A percentile compares a stretch with the other conserved stretches of the same genome.
These are phyloP conservation scores for Imbricaverruca yamaguchii DNA, from an alignment of 2,888 invertebrate species.

Conservation along the genomic window DNA sequence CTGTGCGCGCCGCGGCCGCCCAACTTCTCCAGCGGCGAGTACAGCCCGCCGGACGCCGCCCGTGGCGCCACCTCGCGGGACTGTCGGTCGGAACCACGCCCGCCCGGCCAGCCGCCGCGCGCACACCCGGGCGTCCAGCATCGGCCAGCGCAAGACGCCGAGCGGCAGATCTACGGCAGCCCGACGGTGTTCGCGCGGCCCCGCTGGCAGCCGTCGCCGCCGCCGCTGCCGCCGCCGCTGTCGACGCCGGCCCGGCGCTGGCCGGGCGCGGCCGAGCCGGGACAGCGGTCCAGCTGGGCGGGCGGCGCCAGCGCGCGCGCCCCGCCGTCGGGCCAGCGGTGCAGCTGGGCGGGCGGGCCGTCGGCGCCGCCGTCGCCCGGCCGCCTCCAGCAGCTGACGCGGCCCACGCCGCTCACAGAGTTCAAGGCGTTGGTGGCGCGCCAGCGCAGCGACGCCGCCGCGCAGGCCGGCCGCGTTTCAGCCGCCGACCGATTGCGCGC, in stretches of 20 bases:
- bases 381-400: constrained; percentile 34
- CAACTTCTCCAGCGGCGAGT: constrained; percentile 6
- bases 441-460: constrained; percentile 30
- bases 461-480: constrained; percentile 31
- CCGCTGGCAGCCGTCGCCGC: not conserved
- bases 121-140: not conserved
- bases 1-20: constrained; percentile 12
- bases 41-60: not conserved
- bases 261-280: not conserved
- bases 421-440: constrained; percentile 59
- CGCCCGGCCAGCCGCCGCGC: no score
- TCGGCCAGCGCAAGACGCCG: not conserved
- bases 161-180: not conserved
- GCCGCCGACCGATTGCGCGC: constrained; percentile 49
- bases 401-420: constrained; percentile 71
- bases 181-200: not conserved
- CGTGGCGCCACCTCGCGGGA: no score
- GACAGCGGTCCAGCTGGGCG: constrained; percentile 13
- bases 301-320: not conserved
- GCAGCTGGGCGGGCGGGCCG: constrained; percentile 41
- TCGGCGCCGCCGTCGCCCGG: constrained; percentile 33
- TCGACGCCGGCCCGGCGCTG: not conserved
- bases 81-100: no score
- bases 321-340: constrained; percentile 39
- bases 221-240: no score